These are phyloP conservation scores for Ceratina japonica DNA, from an alignment of 1,140 invertebrate species.

Conservation along the genomic window DNA sequence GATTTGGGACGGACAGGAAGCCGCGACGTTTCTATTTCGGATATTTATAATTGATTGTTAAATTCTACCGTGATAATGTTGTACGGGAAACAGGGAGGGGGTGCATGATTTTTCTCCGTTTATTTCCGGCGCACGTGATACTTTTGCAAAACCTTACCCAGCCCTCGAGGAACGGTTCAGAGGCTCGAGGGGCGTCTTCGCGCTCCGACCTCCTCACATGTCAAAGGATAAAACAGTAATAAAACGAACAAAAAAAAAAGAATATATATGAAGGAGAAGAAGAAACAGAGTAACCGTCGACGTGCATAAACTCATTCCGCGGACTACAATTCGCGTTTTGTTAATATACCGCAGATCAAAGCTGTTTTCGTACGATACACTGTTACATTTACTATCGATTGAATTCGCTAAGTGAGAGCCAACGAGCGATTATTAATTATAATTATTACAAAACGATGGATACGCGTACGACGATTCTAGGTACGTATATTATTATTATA, in stretches of 20 bases:
- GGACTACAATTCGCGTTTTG: conserved; percentile 38
- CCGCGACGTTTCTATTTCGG: too few species aligned
- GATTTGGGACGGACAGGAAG: not conserved
- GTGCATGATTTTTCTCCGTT: not conserved
- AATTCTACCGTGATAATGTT: conserved; percentile 1
- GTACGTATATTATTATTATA: conserved; percentile 72
- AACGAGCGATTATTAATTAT: conserved; percentile 59
- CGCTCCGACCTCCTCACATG: conserved; percentile 8
- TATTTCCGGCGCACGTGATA: not conserved
- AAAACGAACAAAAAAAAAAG: not conserved
- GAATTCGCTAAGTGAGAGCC: conserved; percentile 60
- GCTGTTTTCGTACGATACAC: conserved; percentile 49
- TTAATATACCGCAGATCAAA: conserved; percentile 42
- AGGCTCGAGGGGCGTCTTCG: not conserved
- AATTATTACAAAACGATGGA: conserved; percentile 62
- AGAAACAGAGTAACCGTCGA: conserved; percentile 11
- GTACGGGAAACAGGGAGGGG: conserved; percentile 31
- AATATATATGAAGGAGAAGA: not conserved
- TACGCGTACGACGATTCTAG: conserved; percentile 64
- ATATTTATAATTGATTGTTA: conserved; percentile 19
- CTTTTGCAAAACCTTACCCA: not conserved
- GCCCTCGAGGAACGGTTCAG: not conserved
- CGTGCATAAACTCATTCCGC: conserved; percentile 27
- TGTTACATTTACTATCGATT: conserved; percentile 57
- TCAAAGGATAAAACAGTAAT: not conserved